Base-by-base conservation (phyloP, 30 jellyfish, hydroid and myxozoan species). In the Aurelia aurita region DNA sequence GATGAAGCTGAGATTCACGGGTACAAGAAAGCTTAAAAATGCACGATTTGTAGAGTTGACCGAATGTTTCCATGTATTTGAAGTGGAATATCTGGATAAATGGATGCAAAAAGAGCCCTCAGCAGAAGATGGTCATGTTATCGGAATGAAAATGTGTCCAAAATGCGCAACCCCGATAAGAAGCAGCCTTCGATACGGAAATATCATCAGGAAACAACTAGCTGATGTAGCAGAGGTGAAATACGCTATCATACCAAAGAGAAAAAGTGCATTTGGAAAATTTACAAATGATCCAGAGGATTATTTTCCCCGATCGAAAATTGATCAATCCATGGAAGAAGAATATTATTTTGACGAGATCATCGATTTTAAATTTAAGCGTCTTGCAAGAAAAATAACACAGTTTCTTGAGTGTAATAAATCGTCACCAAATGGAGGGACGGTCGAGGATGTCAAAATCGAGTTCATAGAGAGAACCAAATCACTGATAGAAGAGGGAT, bases 181-280 rank as follows among this genome's bases (percentile, higher is more conserved):
- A 45, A 61, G 45, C 47, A 35, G 85, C 51, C 85, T 61, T 23
- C 85, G 85, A 55, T 73, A 73, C 19, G 85, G 85, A 35, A 73
- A 47, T 45, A 49, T 73, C 71, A 19, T 73, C 51, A 73, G 26
- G 22, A 51, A 27, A 12, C 58, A 58, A 51, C 19, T 49, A 0
- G 53, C 21, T 2, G 85, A 73, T 23, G 43, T 73, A 14, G 60
- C 58, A 25, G 73, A 14, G 5, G 60, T 55, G 67, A 55, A 16
- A 22, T 1, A 16, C 1, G 29, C 25, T n/a, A 55, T 16, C 29
- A 19, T 0, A 19, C 10, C 27, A 55, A 5, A 16, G 67, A 16
- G 67, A 27, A n/a, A 54, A 21, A 0, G 5, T 54, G 46, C 1
- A 39, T n/a, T n/a, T n/a, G n/a, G n/a, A n/a, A n/a, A n/a, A n/a